Conservation (phyloP, 2,888 invertebrate species). For the Amphipyra tragopoginis region DNA sequence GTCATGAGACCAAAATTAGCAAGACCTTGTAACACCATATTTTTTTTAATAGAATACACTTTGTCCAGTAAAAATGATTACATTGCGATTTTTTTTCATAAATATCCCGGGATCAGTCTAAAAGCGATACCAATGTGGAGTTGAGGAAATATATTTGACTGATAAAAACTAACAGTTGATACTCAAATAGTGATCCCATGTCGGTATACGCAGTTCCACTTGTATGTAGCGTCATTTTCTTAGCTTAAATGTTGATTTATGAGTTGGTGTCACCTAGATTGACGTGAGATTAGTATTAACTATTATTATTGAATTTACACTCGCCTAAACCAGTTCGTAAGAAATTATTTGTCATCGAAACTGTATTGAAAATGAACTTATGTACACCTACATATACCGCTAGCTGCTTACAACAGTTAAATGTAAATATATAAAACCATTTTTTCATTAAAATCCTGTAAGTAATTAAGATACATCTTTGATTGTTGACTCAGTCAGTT, state of each 20-base stretch:
- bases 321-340: background rate
- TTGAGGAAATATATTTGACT: background rate
- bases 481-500: background rate
- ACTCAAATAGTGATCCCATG: background rate
- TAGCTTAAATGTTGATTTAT: conserved; percentile 16
- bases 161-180: no score
- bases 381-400: conserved; percentile 6
- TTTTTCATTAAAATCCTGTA: background rate
- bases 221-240: conserved; percentile 22
- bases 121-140: background rate
- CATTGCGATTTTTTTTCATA: no score
- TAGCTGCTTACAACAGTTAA: conserved; percentile 13
- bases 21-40: background rate
- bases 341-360: conserved; percentile 1
- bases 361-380: conserved; percentile 10
- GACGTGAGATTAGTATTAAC: conserved; percentile 36
- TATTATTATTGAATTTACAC: conserved; percentile 12
- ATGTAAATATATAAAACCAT: conserved; percentile 32
- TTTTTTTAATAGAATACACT: background rate
- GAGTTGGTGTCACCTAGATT: conserved; percentile 12
- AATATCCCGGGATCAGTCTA: no score
- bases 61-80: no score
- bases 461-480: background rate
- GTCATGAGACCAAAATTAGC: background rate
- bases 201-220: background rate